A percentile compares a stretch with the other conserved stretches of the same genome.
phyloP scores from a whole-genome alignment of 2,797 vertebrate species.

The Anguilla megastoma region DNA sequence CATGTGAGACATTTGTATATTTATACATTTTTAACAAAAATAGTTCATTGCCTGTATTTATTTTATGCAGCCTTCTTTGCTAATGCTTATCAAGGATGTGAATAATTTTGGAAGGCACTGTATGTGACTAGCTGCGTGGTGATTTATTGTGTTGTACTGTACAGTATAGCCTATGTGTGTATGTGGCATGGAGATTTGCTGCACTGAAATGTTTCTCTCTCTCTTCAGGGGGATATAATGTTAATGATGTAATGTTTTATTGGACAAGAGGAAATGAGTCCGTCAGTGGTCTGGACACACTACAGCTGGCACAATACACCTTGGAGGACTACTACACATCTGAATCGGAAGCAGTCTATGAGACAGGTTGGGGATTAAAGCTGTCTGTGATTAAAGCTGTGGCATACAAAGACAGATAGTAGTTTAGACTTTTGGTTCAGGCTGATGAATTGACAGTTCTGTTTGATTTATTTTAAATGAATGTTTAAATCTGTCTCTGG shows the following conservation, averaged over 20 bases:
- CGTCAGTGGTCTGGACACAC: constrained; percentile 81
- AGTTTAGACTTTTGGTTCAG: background rate
- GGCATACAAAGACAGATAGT: background rate
- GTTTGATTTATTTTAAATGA: background rate
- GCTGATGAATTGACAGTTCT: background rate
- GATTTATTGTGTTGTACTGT: background rate
- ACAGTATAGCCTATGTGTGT: background rate
- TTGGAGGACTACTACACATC: constrained; percentile 90
- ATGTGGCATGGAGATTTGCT: background rate
- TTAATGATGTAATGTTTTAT: constrained; percentile 88
- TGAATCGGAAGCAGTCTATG: constrained; percentile 85
- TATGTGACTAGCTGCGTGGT: background rate
- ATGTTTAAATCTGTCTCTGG: background rate
- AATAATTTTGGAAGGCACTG: background rate
- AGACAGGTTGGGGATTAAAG: constrained; percentile 73
- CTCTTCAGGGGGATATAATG: constrained; percentile 86
- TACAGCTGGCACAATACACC: constrained; percentile 87
- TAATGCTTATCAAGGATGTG: background rate
- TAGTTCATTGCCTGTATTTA: too few species aligned
- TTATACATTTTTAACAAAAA: too few species aligned
- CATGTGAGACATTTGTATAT: too few species aligned
- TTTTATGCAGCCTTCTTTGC: too few species aligned
- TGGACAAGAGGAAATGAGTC: constrained; percentile 92
- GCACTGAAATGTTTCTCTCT: constrained; percentile 26
- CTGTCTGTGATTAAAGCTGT: background rate